Base-by-base conservation (phyloP, 2,888 invertebrate species). In the Palloptera scutellata region DNA sequence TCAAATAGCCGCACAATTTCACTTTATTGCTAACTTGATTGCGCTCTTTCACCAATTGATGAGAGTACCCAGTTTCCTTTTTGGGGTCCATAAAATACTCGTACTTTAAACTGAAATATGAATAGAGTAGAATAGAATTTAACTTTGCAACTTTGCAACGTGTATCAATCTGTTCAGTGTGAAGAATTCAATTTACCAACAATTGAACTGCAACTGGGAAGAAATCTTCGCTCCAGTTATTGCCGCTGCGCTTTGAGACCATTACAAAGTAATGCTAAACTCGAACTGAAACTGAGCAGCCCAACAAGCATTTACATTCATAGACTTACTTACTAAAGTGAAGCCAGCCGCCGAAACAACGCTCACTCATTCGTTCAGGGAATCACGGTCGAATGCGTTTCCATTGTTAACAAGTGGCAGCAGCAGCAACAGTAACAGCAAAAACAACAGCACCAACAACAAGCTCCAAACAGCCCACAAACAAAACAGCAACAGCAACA, bases 1-100 rank as follows among this genome's bases (percentile, higher is more conserved):
- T 81, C 59, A 81, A 69, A 69, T 81, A 81, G 48, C 81, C 81
- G 59, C 77, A 76, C 72, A 81, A 75, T 75, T 79, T 78, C 54
- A 66, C 66, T 66, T 66, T 11, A 78, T 77, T 73, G 61, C 54
- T 52, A n/a, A 61, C 45, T 40, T 45, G 61, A 48, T 55, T 66
- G 45, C 60, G 61, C 61, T 66, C 66, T 60, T 66, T 66, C 64
- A 64, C 64, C 64, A 64, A 64, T 54, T 57, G 63, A 41, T 59
- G 13, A 13, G 43, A 62, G 20, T 12, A 45, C n/a, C 54, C 51
- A n/a, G 60, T 58, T 42, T 51, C 63, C 55, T 62, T 65, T 53
- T 52, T 48, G 19, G 42, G 20, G n/a, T 58, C 53, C 53, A 62
- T 62, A 11, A 30, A 30, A 30, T 30, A 30, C 30, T 30, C 30